Percentiles rank a stretch among this genome's conserved stretches.
These are phyloP conservation scores for Eptesicus fuscus DNA, from an alignment of 2,113 vertebrate species.

Conservation along the genomic window DNA sequence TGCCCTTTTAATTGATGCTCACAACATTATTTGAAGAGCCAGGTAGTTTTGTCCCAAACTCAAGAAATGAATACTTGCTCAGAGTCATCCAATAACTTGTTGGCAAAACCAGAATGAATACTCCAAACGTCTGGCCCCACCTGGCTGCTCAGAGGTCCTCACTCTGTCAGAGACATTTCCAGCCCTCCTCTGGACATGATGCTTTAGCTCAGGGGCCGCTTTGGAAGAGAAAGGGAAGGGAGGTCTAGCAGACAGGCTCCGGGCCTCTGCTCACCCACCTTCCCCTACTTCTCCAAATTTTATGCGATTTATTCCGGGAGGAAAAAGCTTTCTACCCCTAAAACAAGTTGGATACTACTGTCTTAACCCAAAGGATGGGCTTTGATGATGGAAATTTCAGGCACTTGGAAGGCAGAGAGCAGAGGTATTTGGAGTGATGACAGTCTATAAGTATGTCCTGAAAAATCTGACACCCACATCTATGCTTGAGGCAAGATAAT, in stretches of 20 bases:
- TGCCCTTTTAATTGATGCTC: neutral
- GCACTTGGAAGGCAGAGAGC: neutral
- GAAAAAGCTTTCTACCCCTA: neutral
- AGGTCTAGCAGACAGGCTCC: neutral
- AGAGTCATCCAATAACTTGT: neutral
- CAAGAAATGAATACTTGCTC: slow-evolving; percentile 25
- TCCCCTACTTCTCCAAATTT: neutral
- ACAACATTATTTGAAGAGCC: neutral
- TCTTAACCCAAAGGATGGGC: slow-evolving; percentile 17
- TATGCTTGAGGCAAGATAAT: neutral
- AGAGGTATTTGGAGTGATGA: slow-evolving; percentile 25
- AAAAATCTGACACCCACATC: neutral
- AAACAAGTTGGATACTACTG: neutral
- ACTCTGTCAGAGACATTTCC: neutral
- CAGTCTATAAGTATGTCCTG: neutral
- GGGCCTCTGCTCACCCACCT: neutral
- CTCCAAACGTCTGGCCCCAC: neutral
- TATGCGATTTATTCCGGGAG: neutral
- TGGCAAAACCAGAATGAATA: slow-evolving; percentile 45
- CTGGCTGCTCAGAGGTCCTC: neutral
- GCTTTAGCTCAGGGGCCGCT: neutral
- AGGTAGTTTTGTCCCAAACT: slow-evolving; percentile 30
- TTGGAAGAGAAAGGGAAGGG: neutral
- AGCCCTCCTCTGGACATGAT: neutral
- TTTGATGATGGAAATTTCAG: slow-evolving; percentile 17